Evolutionary conservation across 1,140 invertebrate species (phyloP).

Genomic region (Apis florea): DNA sequence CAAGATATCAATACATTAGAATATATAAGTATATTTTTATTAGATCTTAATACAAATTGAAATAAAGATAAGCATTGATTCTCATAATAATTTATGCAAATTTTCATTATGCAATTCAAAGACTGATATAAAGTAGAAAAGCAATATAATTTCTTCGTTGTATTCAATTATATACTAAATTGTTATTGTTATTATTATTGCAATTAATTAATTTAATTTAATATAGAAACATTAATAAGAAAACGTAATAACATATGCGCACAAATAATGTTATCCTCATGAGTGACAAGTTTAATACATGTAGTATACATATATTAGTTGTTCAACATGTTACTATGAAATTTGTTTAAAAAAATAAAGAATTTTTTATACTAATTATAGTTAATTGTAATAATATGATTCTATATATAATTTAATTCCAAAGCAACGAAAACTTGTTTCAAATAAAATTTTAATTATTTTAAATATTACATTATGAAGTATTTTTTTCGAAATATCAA

Average conservation of each 20-base stretch:
- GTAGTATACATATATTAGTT: neutral
- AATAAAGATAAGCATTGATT: too few species aligned
- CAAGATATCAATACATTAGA: too few species aligned
- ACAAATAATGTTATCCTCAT: slow-evolving; percentile 4
- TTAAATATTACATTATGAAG: too few species aligned
- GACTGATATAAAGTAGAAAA: too few species aligned
- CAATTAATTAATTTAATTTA: neutral
- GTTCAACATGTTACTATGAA: neutral
- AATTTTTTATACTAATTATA: neutral
- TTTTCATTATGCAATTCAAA: too few species aligned
- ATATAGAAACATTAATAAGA: neutral
- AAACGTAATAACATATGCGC: neutral
- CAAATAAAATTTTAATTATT: too few species aligned
- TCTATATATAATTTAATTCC: neutral
- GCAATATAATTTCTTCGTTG: too few species aligned
- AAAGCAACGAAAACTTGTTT: neutral
- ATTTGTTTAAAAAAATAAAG: neutral
- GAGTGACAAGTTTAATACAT: slow-evolving; percentile 11
- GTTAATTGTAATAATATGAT: neutral
- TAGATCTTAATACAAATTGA: too few species aligned
- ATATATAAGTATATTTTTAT: too few species aligned
- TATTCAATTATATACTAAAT: too few species aligned
- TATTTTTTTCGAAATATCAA: neutral
- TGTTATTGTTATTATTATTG: neutral
- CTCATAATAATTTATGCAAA: too few species aligned